phyloP scores from a whole-genome alignment of 2,113 vertebrate species.

The Sciurus niger region DNA sequence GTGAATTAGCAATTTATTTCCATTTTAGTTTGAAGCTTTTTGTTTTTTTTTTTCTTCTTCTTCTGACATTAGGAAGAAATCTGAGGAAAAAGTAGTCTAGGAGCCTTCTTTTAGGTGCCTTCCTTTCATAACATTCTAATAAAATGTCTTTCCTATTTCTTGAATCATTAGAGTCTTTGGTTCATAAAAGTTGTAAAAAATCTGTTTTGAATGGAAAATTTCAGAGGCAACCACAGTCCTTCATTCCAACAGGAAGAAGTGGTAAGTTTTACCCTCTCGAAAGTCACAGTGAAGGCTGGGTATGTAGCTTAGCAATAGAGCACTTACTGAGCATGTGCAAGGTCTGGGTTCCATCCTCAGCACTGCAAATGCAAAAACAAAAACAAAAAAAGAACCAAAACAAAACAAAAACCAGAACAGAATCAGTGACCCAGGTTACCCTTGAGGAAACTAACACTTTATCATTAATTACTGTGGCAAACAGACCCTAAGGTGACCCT shows the following conservation, averaged over 20 bases:
- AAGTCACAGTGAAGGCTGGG: background rate
- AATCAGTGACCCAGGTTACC: background rate
- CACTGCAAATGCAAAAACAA: too few relatives aligned
- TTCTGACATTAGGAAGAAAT: background rate
- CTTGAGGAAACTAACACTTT: conserved; percentile 14
- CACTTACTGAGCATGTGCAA: background rate
- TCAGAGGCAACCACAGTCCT: background rate
- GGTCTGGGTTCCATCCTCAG: background rate
- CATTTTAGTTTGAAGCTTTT: background rate
- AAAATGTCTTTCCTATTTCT: background rate
- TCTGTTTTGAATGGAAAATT: conserved; percentile 14
- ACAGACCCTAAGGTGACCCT: background rate
- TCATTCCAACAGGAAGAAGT: background rate
- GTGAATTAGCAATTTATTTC: conserved; percentile 31
- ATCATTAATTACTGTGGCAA: background rate
- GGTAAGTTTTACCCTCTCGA: background rate
- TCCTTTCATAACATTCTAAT: background rate
- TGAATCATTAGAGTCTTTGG: background rate
- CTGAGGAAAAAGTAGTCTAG: background rate
- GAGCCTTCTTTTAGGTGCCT: background rate
- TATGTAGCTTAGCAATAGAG: background rate
- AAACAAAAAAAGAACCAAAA: too few relatives aligned
- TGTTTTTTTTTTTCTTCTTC: too few relatives aligned
- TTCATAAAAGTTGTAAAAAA: background rate
- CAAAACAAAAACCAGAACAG: background rate